Evolutionary conservation across 1,140 invertebrate genomes (phyloP), one percentile per base, ranked within the genome.

Genomic region (Panulirus ornatus): DNA sequence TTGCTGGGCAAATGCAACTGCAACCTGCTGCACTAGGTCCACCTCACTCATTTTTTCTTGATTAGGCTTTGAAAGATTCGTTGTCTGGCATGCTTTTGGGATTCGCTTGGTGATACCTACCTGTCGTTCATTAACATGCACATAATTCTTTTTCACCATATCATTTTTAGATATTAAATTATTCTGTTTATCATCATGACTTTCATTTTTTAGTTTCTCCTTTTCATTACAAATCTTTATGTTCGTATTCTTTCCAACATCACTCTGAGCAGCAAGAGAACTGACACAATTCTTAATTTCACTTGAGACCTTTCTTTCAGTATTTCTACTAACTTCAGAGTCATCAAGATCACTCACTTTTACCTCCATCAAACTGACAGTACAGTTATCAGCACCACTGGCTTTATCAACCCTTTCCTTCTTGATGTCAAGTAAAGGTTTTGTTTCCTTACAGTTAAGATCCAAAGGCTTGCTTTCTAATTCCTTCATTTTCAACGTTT

Each of bases 21-120:
- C 85, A 44, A 88, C 85, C n/a, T 88, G 51, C 44, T 78, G 73
- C 30, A 88, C 76, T 34, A 88, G 47, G 34, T 88, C 85, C n/a
- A 88, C 85, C 38, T 79, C 51, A 70, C 85, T 88, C 38, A 63
- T 70, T 8, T 84, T 63, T 22, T 34, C 58, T 19, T 3, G 16
- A 30, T 19, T 63, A 0, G 81, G 27, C 19, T 38, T 66, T 22
- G 27, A n/a, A 30, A 54, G 27, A 42, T 38, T 66, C 0, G 81
- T 36, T 42, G n/a, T 84, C 27, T 40, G 9, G 11, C n/a, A 8
- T 1, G 42, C 40, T 16, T 79, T 42, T n/a, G 19, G 40, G 6
- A 9, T 30, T 22, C 22, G 47, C 38, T 51, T 79, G 16, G 76
- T 47, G 27, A 51, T 6, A 30, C 5, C 30, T 11, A 66, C 58